Conservation (phyloP, 1,140 invertebrate species). For the Andricus grossulariae region DNA sequence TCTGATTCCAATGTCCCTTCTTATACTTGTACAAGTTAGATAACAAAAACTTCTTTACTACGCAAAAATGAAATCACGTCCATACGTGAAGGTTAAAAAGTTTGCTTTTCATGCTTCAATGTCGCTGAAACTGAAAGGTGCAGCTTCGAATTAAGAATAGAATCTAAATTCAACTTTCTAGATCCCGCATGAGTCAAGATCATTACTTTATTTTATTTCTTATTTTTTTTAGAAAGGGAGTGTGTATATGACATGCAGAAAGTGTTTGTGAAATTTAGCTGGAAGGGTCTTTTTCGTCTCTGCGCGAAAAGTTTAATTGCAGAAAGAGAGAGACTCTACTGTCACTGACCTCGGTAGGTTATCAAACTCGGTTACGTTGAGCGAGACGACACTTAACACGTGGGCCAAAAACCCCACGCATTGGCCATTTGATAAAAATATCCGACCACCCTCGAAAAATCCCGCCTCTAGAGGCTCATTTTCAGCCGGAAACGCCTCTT, state of each 20-base stretch:
- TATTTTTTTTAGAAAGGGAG: conserved; percentile 7
- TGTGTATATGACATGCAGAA: conserved; percentile 22
- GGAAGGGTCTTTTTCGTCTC: neutral
- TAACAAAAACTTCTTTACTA: too few relatives aligned
- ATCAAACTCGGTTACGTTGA: conserved; percentile 50
- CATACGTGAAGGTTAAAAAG: too few relatives aligned
- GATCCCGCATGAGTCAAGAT: conserved; percentile 4
- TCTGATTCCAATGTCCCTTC: too few relatives aligned
- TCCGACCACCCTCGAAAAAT: conserved; percentile 53
- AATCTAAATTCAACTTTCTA: conserved; percentile 15
- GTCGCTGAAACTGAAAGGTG: neutral
- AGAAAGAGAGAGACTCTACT: conserved; percentile 37
- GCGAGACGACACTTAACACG: conserved; percentile 44
- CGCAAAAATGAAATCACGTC: too few relatives aligned
- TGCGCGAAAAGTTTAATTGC: conserved; percentile 30
- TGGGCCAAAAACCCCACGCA: conserved; percentile 50
- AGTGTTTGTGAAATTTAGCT: conserved; percentile 19
- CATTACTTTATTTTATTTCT: neutral
- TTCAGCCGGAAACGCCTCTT: conserved; percentile 25
- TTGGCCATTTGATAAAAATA: conserved; percentile 56
- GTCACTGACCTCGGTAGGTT: conserved; percentile 56
- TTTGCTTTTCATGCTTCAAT: too few relatives aligned
- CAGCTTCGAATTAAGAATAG: neutral
- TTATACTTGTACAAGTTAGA: too few relatives aligned
- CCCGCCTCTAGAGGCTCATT: conserved; percentile 44